phyloP scores from a whole-genome alignment of 2,113 vertebrate species.

The Mustela lutreola region DNA sequence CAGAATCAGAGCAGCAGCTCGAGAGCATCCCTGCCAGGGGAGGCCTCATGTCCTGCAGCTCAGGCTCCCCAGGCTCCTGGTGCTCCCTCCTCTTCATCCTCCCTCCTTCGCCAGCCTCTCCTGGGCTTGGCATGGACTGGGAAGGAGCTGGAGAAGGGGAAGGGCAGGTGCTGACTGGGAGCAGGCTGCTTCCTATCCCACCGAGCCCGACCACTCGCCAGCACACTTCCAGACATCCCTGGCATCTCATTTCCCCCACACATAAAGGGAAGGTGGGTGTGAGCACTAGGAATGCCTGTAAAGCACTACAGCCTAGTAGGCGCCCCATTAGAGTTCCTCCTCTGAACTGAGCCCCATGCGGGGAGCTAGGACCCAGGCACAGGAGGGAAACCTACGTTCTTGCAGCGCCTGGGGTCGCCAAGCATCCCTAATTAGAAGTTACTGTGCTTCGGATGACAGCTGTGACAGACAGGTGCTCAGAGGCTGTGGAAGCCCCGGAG shows the following conservation, averaged over 20 bases:
- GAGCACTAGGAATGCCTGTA: rapidly evolving
- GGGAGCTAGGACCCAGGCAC: not conserved
- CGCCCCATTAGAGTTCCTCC: not conserved
- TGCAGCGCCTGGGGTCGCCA: rapidly evolving
- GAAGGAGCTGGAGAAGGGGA: not conserved
- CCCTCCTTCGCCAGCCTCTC: not conserved
- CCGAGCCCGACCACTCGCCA: not conserved
- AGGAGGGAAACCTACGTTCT: too few relatives aligned
- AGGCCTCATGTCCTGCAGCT: not conserved
- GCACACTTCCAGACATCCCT: not conserved
- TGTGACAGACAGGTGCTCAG: not conserved
- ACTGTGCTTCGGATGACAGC: rapidly evolving
- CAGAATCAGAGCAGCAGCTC: not conserved
- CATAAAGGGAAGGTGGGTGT: not conserved
- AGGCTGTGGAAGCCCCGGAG: not conserved
- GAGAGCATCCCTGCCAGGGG: not conserved
- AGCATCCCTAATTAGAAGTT: rapidly evolving
- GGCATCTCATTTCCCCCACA: not conserved
- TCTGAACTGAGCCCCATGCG: not conserved
- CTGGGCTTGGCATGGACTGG: not conserved
- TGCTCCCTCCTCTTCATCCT: not conserved
- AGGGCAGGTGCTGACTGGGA: not conserved
- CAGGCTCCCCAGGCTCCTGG: not conserved
- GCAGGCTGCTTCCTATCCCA: not conserved
- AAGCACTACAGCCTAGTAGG: not conserved